phyloP scores from a whole-genome alignment of 1,140 invertebrate species.

The Trinorchestia longiramus region DNA sequence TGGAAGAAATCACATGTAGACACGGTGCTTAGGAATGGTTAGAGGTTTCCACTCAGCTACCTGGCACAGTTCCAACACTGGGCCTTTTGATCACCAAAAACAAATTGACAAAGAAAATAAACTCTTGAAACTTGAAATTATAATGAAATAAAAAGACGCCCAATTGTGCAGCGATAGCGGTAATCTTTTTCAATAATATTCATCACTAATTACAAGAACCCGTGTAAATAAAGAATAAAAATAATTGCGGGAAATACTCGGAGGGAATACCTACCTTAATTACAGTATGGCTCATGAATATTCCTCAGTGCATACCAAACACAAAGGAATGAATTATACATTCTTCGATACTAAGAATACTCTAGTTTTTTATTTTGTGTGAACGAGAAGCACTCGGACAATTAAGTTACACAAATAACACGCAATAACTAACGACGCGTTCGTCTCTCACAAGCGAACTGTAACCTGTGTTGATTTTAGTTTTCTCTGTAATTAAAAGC shows the following conservation, averaged over 20 bases:
- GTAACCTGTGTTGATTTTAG: not conserved
- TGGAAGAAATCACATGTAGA: no score
- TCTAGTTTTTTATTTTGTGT: not conserved
- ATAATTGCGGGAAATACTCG: not conserved
- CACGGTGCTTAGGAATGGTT: no score
- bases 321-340: not conserved
- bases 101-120: not conserved
- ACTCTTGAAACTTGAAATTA: not conserved
- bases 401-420: not conserved
- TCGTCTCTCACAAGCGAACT: not conserved
- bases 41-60: no score
- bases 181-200: not conserved
- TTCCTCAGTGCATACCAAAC: not conserved
- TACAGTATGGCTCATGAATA: not conserved
- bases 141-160: not conserved
- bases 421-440: not conserved
- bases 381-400: not conserved
- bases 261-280: not conserved
- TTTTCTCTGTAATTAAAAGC: not conserved
- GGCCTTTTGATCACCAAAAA: no score
- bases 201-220: not conserved
- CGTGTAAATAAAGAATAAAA: not conserved
- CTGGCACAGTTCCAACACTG: no score
- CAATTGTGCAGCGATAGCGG: not conserved
- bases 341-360: not conserved